phyloP scores from a whole-genome alignment of 2,888 invertebrate genomes.

The Mesorhabditis spiculigera region DNA sequence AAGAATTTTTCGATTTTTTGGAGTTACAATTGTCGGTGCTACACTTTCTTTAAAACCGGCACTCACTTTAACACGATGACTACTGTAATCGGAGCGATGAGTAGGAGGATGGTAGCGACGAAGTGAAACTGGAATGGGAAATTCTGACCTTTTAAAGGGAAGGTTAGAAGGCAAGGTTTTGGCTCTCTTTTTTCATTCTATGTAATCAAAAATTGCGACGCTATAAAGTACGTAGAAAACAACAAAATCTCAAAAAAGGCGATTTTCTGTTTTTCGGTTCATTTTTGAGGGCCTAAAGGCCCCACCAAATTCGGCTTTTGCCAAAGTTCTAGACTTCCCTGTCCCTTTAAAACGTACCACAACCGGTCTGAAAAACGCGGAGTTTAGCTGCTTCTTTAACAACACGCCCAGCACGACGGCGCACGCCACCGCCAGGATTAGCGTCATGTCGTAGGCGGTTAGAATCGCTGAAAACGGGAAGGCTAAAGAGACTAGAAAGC shows the following conservation, averaged over 20 bases:
- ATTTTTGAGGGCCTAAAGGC: slow-evolving; percentile 1
- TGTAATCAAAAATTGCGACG: background rate
- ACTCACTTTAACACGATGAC: slow-evolving; percentile 22
- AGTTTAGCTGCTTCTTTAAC: slow-evolving; percentile 23
- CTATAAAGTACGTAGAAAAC: background rate
- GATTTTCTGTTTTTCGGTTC: background rate
- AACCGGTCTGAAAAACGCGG: slow-evolving; percentile 27
- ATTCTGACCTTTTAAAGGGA: too few species aligned
- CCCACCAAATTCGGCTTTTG: slow-evolving; percentile 4
- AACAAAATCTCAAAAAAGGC: too few species aligned
- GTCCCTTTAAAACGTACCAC: slow-evolving; percentile 11
- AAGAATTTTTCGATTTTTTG: background rate
- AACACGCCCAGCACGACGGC: slow-evolving; percentile 26
- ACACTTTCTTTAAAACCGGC: slow-evolving; percentile 15
- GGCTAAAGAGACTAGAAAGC: too few species aligned
- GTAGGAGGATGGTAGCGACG: slow-evolving; percentile 27
- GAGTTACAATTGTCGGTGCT: background rate
- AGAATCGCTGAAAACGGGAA: slow-evolving; percentile 18
- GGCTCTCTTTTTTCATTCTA: background rate
- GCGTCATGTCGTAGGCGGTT: slow-evolving; percentile 30
- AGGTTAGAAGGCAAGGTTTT: too few species aligned
- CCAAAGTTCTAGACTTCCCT: background rate
- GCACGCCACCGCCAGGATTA: slow-evolving; percentile 26
- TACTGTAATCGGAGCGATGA: slow-evolving; percentile 23
- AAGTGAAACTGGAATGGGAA: slow-evolving; percentile 28